Base-by-base conservation (phyloP, 37 sponge, comb jelly and placozoan genomes). In the Petrosia ficiformis region DNA sequence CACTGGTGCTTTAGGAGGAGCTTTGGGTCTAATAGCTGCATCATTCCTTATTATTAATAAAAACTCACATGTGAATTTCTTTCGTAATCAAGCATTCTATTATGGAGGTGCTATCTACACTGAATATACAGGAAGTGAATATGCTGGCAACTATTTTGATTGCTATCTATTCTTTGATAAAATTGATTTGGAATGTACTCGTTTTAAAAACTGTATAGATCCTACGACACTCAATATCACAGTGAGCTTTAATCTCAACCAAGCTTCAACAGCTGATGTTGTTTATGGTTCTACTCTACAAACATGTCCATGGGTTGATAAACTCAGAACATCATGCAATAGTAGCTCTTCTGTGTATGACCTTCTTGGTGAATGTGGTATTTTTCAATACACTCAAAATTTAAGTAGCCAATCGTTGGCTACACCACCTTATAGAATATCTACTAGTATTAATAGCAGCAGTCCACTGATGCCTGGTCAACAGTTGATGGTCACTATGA, bases 231-330 rank as follows among this genome's bases (percentile, higher is more conserved):
- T 77, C 6, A 71, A 44, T 22, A 21, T 70, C 24, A 72, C 24
- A 11, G 29, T 84, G 4, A 60, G 43, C 33, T 70, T 84, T 28
- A 31, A 42, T 2, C 43, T 48, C 44, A 84, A 84, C 35, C 22
- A 14, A 0, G 77, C 84, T 32, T 65, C 63, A 24, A 69, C 65
- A 11, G 78, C 76, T 34, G 37, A 37, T 4, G 39, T 44, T 38
- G 52, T 84, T 6, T 84, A 71, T 44, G 84, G 84, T n/a, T 54
- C 78, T 2, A 72, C 72, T 37, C 67, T 84, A 19, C 78, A 84
- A 3, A 65, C 67, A 31, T 84, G 84, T 36, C 66, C 71, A 11
- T 84, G 84, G 84, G 43, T 52, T 31, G 54, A 1, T 2, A 26
- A 43, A 19, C 19, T 77, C 14, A 59, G 43, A 38, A 14, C 52